Evolutionary conservation across 2,797 vertebrate genomes (phyloP), one percentile per base, ranked within the genome.

Genomic region (Hippopotamyrus pictus): DNA sequence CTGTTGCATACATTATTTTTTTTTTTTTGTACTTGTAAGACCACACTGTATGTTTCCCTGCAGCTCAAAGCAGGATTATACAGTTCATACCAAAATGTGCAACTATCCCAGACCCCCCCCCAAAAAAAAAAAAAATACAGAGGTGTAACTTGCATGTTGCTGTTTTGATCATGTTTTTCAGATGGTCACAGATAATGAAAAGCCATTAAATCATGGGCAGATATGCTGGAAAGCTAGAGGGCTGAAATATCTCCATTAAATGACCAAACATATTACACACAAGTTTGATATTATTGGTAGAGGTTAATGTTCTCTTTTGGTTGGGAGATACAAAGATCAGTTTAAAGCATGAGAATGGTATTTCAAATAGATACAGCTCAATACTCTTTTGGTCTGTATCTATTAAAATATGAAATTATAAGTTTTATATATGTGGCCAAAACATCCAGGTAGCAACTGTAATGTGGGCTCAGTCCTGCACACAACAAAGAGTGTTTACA

Each of bases 1-100:
- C 65, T 79, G 33, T 79, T 44, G 17, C 33, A 41, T 12, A 76
- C 14, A 17, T 76, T 19, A 41, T 17, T 41, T 41, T 19, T 37
- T 19, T 37, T 41, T 76, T 76, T 76, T 76, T 79, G 73, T 73
- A 73, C 44, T n/a, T 82, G 76, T 82, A n/a, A 82, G 76, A 82
- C 41, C 41, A 82, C 19, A 22, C 6, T 82, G 69, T 73, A 41
- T n/a, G 76, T 46, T 79, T 19, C 37, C 33, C 73, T 82, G 73
- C 17, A 44, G 37, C 73, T 79, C 37, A 79, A 79, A 79, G 37
- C 37, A n/a, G 73, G 19, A 46, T 46, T 19, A 46, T n/a, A 46
- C 19, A 44, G 17, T 8, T 82, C 37, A 9, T 82, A 73, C 14
- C 12, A 37, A 73, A 73, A 73, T 37, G 69, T 73, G 29, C 5